A percentile compares a stretch with the other conserved stretches of the same genome.
Evolutionary conservation across 2,113 vertebrate species (phyloP).

Genomic region (Xiphophorus couchianus): DNA sequence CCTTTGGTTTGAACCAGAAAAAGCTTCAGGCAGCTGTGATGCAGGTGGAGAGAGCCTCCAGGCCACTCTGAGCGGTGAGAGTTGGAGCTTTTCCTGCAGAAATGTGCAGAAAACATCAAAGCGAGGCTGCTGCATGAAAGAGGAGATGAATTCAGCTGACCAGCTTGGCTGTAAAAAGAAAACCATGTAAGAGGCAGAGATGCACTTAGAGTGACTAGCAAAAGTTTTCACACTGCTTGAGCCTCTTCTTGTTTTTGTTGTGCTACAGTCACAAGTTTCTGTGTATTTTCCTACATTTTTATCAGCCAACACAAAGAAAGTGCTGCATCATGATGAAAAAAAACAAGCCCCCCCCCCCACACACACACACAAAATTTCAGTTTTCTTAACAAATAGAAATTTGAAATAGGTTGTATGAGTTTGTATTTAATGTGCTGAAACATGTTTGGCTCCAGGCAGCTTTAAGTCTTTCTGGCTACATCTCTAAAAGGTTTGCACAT

Average conservation of each 20-base stretch:
- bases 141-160: constrained; percentile 64
- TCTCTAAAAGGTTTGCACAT: neutral
- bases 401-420: neutral
- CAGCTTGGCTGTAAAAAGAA: constrained; percentile 61
- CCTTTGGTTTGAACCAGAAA: neutral
- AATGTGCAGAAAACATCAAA: constrained; percentile 59
- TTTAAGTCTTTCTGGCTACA: neutral
- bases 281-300: neutral
- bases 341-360: too few species aligned
- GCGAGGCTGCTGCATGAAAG: constrained; percentile 49
- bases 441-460: neutral
- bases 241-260: neutral
- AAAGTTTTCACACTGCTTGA: neutral
- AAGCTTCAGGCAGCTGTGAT: neutral
- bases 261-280: neutral
- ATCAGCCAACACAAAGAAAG: too few species aligned
- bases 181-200: constrained; percentile 68
- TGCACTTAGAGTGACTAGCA: constrained; percentile 29
- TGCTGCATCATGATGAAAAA: too few species aligned
- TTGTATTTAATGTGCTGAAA: neutral
- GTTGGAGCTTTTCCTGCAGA: constrained; percentile 17
- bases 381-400: neutral
- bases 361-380: too few species aligned
- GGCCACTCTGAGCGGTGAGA: neutral
- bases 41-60: neutral